Base-by-base conservation (phyloP, 1,140 invertebrate genomes). In the Sycophaga agraensis region DNA sequence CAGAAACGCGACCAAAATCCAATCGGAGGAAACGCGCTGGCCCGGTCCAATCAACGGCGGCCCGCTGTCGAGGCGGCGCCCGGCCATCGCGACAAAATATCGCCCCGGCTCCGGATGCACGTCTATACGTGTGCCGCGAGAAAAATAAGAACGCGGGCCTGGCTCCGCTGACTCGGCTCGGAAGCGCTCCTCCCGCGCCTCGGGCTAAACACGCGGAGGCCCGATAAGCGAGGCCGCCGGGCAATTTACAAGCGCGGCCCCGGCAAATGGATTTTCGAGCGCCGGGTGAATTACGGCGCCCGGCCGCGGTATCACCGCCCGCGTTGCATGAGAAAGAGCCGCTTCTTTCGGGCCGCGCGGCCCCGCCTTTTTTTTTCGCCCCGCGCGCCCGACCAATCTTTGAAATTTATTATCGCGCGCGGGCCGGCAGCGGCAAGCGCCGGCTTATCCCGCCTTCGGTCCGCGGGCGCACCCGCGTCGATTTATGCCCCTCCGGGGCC, bases 211-310 rank as follows among this genome's bases (percentile, higher is more conserved):
- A 17, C 17, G 37, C 37, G 37, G 37, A 39, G n/a, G 37, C 6
- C 16, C 17, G 16, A 22, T 4, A 11, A 11, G 28, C 19, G 28
- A 21, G 24, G 21, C 31, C n/a, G 2, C 34, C 26, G 39, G n/a
- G 51, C 24, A 60, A 53, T 61, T 54, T 55, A 31, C 46, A 51
- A 35, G 21, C 16, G 14, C 16, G 5, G 4, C 50, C 17, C 16
- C 0, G 0, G 2, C 37, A 1, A 62, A 62, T 56, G 45, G 53
- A 56, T 62, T 62, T 62, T 42, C 24, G 37, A 40, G 28, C 35
- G 22, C n/a, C n/a, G 16, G 14, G 16, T 56, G 51, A 50, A 42
- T 62, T 53, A 59, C 34, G 46, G 31, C 28, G 11, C 5, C 28
- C 28, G 11, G 5, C 28, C 5, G 28, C 11, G 28, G 5, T 31